A percentile compares a stretch with the other conserved stretches of the same genome.
These are phyloP conservation scores for Himalopsyche tibetana DNA, from an alignment of 2,888 invertebrate genomes.

Conservation along the genomic window DNA sequence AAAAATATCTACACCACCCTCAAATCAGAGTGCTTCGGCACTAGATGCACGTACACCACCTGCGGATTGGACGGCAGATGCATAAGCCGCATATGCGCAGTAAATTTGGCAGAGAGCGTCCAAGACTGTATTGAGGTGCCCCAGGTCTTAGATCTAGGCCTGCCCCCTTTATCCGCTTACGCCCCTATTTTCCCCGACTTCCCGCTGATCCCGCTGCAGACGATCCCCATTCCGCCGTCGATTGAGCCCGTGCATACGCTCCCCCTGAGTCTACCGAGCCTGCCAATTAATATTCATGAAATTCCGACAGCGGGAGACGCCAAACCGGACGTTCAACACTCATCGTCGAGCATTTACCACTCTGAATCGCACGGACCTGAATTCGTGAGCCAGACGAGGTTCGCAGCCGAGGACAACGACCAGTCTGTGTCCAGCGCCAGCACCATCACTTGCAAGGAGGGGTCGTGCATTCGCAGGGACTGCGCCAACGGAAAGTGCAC, in stretches of 20 bases:
- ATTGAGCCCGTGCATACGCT: not conserved
- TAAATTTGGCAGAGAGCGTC: slow-evolving; percentile 7
- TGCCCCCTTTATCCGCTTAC: not conserved
- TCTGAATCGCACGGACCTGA: not conserved
- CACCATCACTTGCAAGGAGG: slow-evolving; percentile 52
- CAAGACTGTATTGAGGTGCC: slow-evolving; percentile 41
- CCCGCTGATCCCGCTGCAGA: not conserved
- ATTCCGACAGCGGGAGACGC: slow-evolving; percentile 47
- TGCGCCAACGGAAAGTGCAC: slow-evolving; percentile 59
- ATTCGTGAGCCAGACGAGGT: slow-evolving; percentile 44
- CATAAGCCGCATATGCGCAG: slow-evolving; percentile 47
- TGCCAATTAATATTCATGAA: slow-evolving; percentile 40
- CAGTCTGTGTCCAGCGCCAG: slow-evolving; percentile 13
- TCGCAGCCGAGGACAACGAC: slow-evolving; percentile 45
- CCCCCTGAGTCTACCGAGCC: not conserved
- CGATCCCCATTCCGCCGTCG: not conserved
- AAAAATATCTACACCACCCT: slow-evolving; percentile 39
- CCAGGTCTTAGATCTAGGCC: not conserved
- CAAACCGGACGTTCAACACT: slow-evolving; percentile 29
- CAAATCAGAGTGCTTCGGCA: slow-evolving; percentile 48
- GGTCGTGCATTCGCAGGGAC: slow-evolving; percentile 56
- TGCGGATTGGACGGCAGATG: slow-evolving; percentile 49
- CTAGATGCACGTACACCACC: slow-evolving; percentile 47
- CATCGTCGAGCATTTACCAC: not conserved
- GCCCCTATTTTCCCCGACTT: not conserved